Conservation (phyloP, 1,140 invertebrate species). For the Pogonognathellus flavescens region DNA sequence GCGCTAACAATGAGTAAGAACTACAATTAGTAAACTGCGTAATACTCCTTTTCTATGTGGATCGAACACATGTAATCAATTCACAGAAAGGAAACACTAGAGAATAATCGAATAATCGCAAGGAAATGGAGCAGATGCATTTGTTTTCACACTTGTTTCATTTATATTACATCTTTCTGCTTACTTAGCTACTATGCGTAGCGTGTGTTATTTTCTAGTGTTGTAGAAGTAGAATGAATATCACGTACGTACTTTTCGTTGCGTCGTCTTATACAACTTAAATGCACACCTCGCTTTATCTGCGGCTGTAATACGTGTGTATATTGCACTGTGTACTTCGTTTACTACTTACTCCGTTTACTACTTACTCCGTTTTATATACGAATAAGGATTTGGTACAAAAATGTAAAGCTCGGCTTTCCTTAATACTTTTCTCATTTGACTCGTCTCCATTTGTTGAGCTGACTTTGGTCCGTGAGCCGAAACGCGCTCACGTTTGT, state of each 20-base stretch:
- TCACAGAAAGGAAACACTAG: too few species aligned
- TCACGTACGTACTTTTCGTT: not conserved
- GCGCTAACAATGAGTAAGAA: too few species aligned
- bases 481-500: slow-evolving; percentile 19
- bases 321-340: not conserved
- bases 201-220: too few species aligned
- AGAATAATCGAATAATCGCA: not conserved
- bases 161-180: not conserved
- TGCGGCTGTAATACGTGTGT: not conserved
- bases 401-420: not conserved
- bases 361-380: not conserved
- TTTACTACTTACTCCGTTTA: not conserved
- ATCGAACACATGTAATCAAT: too few species aligned
- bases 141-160: slow-evolving; percentile 24
- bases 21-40: too few species aligned
- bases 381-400: not conserved
- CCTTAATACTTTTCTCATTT: slow-evolving; percentile 3
- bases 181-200: too few species aligned
- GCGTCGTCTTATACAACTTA: not conserved
- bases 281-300: not conserved
- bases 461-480: not conserved
- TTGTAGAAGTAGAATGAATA: too few species aligned
- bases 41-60: too few species aligned
- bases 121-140: not conserved
- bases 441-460: not conserved